These are phyloP conservation scores for Sphaeramia orbicularis DNA, from an alignment of 2,797 vertebrate species.

Conservation along the genomic window DNA sequence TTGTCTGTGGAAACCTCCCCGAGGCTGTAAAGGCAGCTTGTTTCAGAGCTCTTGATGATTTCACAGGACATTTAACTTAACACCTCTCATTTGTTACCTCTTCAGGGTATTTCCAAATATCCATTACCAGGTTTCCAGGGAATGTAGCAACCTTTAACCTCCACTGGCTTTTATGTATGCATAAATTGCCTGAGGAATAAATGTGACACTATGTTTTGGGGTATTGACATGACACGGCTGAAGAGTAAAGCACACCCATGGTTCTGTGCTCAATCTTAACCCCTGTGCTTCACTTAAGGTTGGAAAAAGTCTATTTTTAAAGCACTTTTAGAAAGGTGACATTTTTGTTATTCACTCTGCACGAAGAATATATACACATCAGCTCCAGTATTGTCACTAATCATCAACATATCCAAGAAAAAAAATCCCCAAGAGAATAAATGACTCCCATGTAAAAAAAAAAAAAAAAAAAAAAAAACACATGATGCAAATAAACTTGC, in stretches of 20 bases:
- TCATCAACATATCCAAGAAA: too few relatives aligned
- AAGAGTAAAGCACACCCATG: conserved; percentile 5
- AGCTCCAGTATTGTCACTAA: too few relatives aligned
- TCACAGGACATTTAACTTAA: conserved; percentile 90
- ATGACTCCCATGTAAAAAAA: too few relatives aligned
- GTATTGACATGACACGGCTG: conserved; percentile 52
- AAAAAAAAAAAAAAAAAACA: too few relatives aligned
- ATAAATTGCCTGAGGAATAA: conserved; percentile 77
- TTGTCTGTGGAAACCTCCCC: conserved; percentile 73
- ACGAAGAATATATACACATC: too few relatives aligned
- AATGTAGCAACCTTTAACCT: conserved; percentile 83
- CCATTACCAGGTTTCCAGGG: conserved; percentile 83
- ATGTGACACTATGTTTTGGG: conserved; percentile 67
- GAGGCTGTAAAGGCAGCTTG: conserved; percentile 79
- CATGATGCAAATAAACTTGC: too few relatives aligned
- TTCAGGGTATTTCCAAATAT: conserved; percentile 82
- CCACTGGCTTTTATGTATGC: conserved; percentile 80
- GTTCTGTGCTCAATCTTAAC: conserved; percentile 27
- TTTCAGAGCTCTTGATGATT: conserved; percentile 83
- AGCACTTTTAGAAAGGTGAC: too few relatives aligned
- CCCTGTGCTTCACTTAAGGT: too few relatives aligned
- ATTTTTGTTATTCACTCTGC: too few relatives aligned
- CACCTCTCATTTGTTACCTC: conserved; percentile 86
- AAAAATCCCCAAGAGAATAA: too few relatives aligned
- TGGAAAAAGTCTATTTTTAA: too few relatives aligned